Evolutionary conservation across 2,113 vertebrate genomes (phyloP).

Genomic region (Australoheros scitulus): DNA sequence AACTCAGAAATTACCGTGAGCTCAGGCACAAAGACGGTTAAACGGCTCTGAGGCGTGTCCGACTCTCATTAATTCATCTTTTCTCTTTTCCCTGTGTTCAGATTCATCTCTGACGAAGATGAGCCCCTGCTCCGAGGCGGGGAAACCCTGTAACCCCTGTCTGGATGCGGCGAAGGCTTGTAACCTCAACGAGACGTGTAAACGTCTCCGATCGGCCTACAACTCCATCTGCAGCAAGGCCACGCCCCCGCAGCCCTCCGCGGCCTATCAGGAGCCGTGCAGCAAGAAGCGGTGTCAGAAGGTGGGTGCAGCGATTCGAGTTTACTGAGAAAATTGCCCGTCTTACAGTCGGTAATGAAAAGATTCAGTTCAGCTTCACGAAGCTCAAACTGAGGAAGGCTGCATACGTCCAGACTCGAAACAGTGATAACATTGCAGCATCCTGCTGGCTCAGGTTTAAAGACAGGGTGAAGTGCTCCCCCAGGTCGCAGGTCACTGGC

Average conservation of each 20-base stretch:
- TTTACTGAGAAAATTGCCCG: background rate
- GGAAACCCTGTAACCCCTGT: constrained; percentile 93
- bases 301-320: constrained; percentile 29
- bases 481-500: too few species aligned
- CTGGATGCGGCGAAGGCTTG: constrained; percentile 94
- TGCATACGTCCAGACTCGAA: too few species aligned
- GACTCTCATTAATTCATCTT: background rate
- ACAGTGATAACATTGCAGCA: too few species aligned
- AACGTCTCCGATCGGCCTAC: constrained; percentile 88
- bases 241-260: constrained; percentile 64
- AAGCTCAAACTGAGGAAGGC: background rate
- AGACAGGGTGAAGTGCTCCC: too few species aligned
- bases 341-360: too few species aligned
- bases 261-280: constrained; percentile 83
- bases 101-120: constrained; percentile 82
- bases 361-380: background rate
- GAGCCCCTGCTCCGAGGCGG: constrained; percentile 89
- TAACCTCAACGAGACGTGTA: constrained; percentile 95
- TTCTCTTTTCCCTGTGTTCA: constrained; percentile 1
- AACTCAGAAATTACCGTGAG: background rate
- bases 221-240: constrained; percentile 89
- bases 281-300: constrained; percentile 92
- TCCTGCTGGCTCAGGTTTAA: too few species aligned
- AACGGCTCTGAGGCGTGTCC: background rate
- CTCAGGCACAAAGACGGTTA: background rate